A percentile compares a stretch with the other conserved stretches of the same genome.
These are phyloP conservation scores for Fragum fragum DNA, from an alignment of 2,888 invertebrate genomes.

Conservation along the genomic window DNA sequence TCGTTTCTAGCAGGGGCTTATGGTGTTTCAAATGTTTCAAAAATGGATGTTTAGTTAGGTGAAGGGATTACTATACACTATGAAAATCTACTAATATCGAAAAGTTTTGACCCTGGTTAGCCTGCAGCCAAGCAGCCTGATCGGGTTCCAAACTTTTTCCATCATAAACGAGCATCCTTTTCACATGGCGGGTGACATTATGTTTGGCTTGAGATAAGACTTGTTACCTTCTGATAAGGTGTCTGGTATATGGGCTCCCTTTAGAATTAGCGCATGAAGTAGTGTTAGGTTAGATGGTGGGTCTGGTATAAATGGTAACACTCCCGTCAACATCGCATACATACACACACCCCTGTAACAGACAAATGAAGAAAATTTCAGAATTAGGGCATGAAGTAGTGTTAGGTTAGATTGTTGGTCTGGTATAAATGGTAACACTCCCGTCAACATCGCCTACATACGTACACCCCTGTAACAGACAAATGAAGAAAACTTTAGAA, in stretches of 20 bases:
- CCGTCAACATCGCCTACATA: constrained; percentile 85
- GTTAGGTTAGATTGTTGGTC: constrained; percentile 75
- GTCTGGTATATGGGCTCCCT: constrained; percentile 78
- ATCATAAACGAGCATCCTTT: too few relatives aligned
- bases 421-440: constrained; percentile 81
- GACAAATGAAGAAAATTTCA: constrained; percentile 60
- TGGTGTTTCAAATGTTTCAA: too few relatives aligned
- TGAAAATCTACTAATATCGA: too few relatives aligned
- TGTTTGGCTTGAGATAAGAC: too few relatives aligned
- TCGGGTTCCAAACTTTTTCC: too few relatives aligned
- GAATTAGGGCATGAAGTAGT: constrained; percentile 77
- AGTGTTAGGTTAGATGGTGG: constrained; percentile 75
- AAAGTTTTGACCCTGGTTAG: too few relatives aligned
- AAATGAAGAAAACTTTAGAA: constrained; percentile 70
- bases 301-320: constrained; percentile 81
- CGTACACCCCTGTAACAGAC: constrained; percentile 78
- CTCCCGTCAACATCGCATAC: constrained; percentile 85
- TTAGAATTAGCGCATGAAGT: constrained; percentile 79
- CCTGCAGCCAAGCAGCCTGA: too few relatives aligned
- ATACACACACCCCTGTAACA: constrained; percentile 79
- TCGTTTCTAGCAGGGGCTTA: too few relatives aligned
- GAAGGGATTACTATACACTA: too few relatives aligned
- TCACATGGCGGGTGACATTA: too few relatives aligned
- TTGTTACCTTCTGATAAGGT: constrained; percentile 74
- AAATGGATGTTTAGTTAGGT: too few relatives aligned